phyloP scores from a whole-genome alignment of 2,888 invertebrate genomes.

The Plebejus anna region DNA sequence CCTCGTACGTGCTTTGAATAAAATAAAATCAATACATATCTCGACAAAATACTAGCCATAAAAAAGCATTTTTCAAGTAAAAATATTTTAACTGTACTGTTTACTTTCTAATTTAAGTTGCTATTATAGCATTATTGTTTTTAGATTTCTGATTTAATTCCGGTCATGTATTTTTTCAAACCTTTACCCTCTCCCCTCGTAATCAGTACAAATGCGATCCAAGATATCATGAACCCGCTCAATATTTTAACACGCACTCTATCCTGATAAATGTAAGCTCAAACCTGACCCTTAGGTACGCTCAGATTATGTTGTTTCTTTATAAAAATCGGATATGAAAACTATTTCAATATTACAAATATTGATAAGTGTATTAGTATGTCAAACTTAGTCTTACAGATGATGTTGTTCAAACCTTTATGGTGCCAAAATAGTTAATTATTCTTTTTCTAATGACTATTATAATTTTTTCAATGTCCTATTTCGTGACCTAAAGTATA shows the following conservation, averaged over 20 bases:
- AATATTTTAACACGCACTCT: slow-evolving; percentile 73
- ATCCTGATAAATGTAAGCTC: slow-evolving; percentile 65
- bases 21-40: background rate
- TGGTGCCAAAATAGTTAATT: no score
- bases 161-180: slow-evolving; percentile 47
- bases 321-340: background rate
- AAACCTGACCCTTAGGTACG: slow-evolving; percentile 52
- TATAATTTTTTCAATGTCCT: no score
- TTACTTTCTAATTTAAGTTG: no score
- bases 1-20: background rate
- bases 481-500: no score
- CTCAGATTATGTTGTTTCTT: slow-evolving; percentile 46
- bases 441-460: no score
- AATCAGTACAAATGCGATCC: slow-evolving; percentile 74
- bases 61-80: no score
- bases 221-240: slow-evolving; percentile 60
- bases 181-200: slow-evolving; percentile 45
- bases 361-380: no score
- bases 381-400: no score
- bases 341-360: background rate
- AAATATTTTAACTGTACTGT: no score
- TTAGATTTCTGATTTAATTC: slow-evolving; percentile 33
- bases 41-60: no score
- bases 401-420: no score
- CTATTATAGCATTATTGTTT: slow-evolving; percentile 32